phyloP scores from a whole-genome alignment of 2,113 vertebrate species.

The Channa argus region DNA sequence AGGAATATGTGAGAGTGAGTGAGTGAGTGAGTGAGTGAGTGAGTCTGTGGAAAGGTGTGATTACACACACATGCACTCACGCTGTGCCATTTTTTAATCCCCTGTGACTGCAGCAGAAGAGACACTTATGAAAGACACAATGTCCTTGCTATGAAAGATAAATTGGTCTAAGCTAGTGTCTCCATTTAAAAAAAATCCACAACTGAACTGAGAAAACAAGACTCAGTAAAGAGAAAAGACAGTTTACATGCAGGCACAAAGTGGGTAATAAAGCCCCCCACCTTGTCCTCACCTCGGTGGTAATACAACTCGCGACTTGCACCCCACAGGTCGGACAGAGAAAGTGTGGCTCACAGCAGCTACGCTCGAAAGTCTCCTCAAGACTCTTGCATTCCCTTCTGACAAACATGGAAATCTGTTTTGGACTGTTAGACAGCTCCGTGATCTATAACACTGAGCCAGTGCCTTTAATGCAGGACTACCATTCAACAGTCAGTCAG shows the following conservation, averaged over 20 bases:
- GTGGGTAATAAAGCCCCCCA: neutral
- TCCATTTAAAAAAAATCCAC: neutral
- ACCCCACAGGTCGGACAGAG: neutral
- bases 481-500: neutral
- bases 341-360: slow-evolving; percentile 39
- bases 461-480: slow-evolving; percentile 12
- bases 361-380: neutral
- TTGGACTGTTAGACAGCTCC: neutral
- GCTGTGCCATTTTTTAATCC: neutral
- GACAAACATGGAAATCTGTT: slow-evolving; percentile 2
- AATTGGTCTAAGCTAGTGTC: slow-evolving; percentile 41
- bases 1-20: neutral
- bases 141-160: slow-evolving; percentile 9
- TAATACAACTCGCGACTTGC: slow-evolving; percentile 24
- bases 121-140: slow-evolving; percentile 26
- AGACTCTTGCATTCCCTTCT: neutral
- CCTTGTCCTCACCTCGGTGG: neutral
- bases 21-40: neutral
- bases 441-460: slow-evolving; percentile 32
- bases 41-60: neutral
- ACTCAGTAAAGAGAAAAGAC: neutral
- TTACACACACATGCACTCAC: slow-evolving; percentile 14
- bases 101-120: slow-evolving; percentile 31
- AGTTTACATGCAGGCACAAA: neutral
- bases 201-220: neutral